Conservation (phyloP, 2,797 vertebrate species). For the Cossypha caffra region DNA sequence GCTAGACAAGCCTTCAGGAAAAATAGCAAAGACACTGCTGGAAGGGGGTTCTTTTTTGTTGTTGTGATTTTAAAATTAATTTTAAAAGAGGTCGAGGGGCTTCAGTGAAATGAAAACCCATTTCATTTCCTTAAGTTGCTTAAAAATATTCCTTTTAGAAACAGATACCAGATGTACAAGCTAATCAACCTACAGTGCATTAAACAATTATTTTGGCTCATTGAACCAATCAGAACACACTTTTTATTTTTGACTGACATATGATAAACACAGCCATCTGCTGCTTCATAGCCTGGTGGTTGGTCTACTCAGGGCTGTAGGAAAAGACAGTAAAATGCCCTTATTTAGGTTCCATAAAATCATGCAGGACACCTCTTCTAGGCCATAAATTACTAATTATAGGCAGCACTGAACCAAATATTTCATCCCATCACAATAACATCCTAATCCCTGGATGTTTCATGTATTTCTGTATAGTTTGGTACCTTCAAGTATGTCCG, state of each 20-base stretch:
- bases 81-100: background rate
- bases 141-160: constrained; percentile 37
- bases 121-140: constrained; percentile 34
- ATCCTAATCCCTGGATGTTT: constrained; percentile 40
- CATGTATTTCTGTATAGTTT: background rate
- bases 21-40: background rate
- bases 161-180: constrained; percentile 68
- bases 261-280: constrained; percentile 75
- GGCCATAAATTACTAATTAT: constrained; percentile 56
- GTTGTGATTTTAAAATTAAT: background rate
- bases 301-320: constrained; percentile 49
- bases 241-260: constrained; percentile 70
- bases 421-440: constrained; percentile 7
- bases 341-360: constrained; percentile 43
- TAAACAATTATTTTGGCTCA: constrained; percentile 76
- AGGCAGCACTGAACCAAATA: constrained; percentile 52
- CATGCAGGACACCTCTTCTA: constrained; percentile 47
- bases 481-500: background rate
- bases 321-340: constrained; percentile 46
- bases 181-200: constrained; percentile 72
- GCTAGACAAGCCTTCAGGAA: background rate
- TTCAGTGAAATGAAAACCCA: background rate
- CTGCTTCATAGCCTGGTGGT: constrained; percentile 53
- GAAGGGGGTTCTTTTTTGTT: background rate
- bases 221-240: constrained; percentile 70